A percentile compares a stretch with the other conserved stretches of the same genome.
These are phyloP conservation scores for Cairina moschata DNA, from an alignment of 2,113 vertebrate genomes.

Conservation along the genomic window DNA sequence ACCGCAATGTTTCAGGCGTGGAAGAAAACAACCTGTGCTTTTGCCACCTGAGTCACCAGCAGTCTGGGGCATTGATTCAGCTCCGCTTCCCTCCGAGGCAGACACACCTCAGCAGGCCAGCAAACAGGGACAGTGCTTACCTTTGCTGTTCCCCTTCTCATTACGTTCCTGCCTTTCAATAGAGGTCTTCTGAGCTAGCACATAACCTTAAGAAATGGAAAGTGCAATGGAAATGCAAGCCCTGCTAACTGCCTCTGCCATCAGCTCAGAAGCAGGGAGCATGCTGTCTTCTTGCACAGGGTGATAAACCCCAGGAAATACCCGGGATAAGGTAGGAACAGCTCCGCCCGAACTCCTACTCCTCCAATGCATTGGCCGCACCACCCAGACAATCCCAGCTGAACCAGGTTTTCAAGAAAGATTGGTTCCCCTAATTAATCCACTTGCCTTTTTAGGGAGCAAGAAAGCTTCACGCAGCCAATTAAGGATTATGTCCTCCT, in stretches of 20 bases:
- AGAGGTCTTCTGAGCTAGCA: neutral
- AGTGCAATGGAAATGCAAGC: neutral
- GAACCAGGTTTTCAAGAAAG: constrained; percentile 65
- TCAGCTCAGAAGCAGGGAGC: neutral
- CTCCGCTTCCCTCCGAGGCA: neutral
- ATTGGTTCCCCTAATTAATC: constrained; percentile 4
- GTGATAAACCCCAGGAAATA: neutral
- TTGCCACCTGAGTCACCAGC: constrained; percentile 33
- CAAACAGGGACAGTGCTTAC: neutral
- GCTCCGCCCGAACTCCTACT: constrained; percentile 28
- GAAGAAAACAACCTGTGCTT: neutral
- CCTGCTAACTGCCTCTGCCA: neutral
- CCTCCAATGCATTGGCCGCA: fast-evolving
- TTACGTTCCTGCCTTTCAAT: neutral
- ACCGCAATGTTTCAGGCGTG: neutral
- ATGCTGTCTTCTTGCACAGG: fast-evolving
- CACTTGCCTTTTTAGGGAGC: neutral
- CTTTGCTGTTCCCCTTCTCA: neutral
- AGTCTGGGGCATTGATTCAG: neutral
- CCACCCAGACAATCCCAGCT: neutral
- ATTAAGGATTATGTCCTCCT: neutral
- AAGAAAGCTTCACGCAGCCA: neutral
- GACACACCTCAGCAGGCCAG: neutral
- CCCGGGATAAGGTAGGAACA: neutral
- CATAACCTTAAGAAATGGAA: neutral